A percentile compares a stretch with the other conserved stretches of the same genome.
Evolutionary conservation across 2,888 invertebrate species (phyloP).

Genomic region (Elaeidobius kamerunicus): DNA sequence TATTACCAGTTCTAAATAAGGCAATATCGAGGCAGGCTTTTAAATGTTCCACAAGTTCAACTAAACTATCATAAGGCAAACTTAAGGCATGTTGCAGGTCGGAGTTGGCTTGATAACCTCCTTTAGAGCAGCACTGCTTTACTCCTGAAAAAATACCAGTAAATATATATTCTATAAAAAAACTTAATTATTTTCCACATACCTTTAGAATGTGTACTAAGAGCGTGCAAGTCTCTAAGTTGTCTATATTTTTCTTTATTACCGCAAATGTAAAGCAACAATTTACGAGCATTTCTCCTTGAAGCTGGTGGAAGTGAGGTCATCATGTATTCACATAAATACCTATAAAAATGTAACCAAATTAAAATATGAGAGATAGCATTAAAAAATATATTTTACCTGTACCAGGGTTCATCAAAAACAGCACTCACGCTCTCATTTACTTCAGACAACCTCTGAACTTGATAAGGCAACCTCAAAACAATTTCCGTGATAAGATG

Average conservation of each 20-base stretch:
- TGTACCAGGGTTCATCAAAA: slow-evolving; percentile 69
- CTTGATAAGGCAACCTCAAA: slow-evolving; percentile 89
- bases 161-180: neutral
- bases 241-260: slow-evolving; percentile 95
- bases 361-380: no score
- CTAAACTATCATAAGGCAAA: slow-evolving; percentile 85
- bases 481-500: slow-evolving; percentile 95
- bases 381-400: no score
- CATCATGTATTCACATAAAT: slow-evolving; percentile 80
- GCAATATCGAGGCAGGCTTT: slow-evolving; percentile 94
- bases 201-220: slow-evolving; percentile 81
- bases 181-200: neutral
- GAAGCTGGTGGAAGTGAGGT: slow-evolving; percentile 85
- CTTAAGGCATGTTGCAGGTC: slow-evolving; percentile 53
- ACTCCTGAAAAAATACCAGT: slow-evolving; percentile 38
- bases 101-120: slow-evolving; percentile 52
- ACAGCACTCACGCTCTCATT: slow-evolving; percentile 50
- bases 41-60: slow-evolving; percentile 90
- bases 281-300: slow-evolving; percentile 87
- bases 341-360: slow-evolving; percentile 35
- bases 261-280: slow-evolving; percentile 88
- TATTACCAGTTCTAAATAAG: slow-evolving; percentile 70
- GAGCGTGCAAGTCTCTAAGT: slow-evolving; percentile 87
- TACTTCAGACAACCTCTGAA: slow-evolving; percentile 70
- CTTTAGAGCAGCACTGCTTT: slow-evolving; percentile 55